Evolutionary conservation across 1,140 invertebrate genomes (phyloP).

Genomic region (Pogonognathellus flavescens): DNA sequence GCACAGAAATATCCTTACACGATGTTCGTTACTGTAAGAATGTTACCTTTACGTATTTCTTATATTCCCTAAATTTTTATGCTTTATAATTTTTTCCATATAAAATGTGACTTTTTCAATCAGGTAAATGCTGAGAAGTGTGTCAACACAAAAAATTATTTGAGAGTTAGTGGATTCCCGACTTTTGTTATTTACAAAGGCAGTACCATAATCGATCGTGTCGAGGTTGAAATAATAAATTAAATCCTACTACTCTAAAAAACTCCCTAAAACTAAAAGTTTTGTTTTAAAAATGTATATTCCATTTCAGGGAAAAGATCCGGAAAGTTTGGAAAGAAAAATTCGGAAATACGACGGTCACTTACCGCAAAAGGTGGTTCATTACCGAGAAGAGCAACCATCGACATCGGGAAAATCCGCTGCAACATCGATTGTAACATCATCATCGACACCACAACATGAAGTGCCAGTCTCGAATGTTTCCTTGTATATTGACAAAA

Average conservation of each 20-base stretch:
- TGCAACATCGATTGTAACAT: neutral
- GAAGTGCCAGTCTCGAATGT: neutral
- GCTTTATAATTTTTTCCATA: no score
- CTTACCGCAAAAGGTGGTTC: no score
- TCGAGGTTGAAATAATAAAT: no score
- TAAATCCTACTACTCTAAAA: no score
- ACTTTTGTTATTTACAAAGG: neutral
- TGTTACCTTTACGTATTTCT: neutral
- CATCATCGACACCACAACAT: neutral
- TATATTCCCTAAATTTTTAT: neutral
- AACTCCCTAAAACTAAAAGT: no score
- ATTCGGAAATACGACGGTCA: neutral
- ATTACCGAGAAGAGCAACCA: neutral
- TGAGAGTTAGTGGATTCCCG: neutral
- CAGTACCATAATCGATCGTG: neutral
- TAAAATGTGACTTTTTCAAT: neutral
- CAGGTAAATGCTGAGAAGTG: neutral
- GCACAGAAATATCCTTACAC: neutral
- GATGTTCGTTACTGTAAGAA: neutral
- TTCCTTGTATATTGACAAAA: neutral
- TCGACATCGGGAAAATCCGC: neutral
- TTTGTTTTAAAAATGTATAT: neutral
- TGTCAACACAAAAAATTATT: neutral
- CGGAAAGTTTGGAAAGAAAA: neutral
- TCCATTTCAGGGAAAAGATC: conserved; percentile 9